Base-by-base conservation (phyloP, 2,113 vertebrate genomes). In the Ia io region DNA sequence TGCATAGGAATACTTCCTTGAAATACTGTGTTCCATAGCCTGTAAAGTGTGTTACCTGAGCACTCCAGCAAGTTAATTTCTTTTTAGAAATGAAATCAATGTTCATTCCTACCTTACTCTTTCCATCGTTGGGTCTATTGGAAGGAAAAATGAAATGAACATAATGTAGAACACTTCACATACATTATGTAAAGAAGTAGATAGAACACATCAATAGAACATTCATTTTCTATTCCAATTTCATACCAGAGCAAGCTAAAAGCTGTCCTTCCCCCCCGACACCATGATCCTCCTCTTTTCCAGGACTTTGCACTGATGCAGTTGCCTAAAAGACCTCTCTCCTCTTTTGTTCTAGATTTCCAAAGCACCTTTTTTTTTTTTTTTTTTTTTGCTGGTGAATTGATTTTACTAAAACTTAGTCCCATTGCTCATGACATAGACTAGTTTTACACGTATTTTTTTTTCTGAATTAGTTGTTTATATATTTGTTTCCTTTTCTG, bases 1-100 rank as follows among this genome's bases (percentile, higher is more conserved):
- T 96, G 79, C 12, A 0, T 91, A 53, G 35, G 92, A 96, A 95
- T 77, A 89, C 85, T 93, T 94, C 23, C 84, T 93, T 95, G 96
- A 85, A 95, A 90, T 51, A 63, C 42, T 77, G 30, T 51, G 35
- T 20, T 95, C 44, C 67, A 25, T 40, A 91, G 84, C 69, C 79
- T 97, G 20, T n/a, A 86, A 93, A 95, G 67, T 40, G n/a, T 88
- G 16, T n/a, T 90, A 44, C 0, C 0, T 10, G 16, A 12, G 1
- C 76, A n/a, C 40, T 80, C 94, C 22, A 83, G 71, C 14, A 91
- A 84, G 77, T 32, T 16, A 9, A 25, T 83, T n/a, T 93, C 18
- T 59, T 12, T 42, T 83, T 35, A 47, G 40, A 17, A 84, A 78
- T 22, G 13, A 49, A 93, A 83, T 93, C 30, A 37, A 30, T 88